These are phyloP conservation scores for Agrilus biguttatus DNA, from an alignment of 2,888 invertebrate species.

Conservation along the genomic window DNA sequence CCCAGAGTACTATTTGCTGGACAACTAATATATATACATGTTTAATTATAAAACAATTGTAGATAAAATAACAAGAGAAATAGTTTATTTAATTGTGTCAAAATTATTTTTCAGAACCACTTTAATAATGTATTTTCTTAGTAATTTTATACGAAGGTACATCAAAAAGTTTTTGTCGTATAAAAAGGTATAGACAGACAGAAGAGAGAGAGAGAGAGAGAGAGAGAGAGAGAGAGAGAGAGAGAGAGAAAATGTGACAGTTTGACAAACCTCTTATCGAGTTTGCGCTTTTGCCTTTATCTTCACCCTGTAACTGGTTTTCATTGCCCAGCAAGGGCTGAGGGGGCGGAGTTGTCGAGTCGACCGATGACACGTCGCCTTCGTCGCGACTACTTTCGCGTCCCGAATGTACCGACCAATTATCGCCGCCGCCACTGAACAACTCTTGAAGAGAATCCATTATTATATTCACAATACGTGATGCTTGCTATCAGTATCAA, in stretches of 20 bases:
- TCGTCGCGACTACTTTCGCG: conserved; percentile 12
- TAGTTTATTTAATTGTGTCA: too few species aligned
- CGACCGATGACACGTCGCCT: conserved; percentile 30
- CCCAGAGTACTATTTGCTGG: background rate
- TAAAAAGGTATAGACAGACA: too few species aligned
- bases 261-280: conserved; percentile 46
- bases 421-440: conserved; percentile 27
- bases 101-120: too few species aligned
- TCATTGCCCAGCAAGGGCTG: conserved; percentile 23
- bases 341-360: conserved; percentile 47
- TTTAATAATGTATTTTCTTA: too few species aligned
- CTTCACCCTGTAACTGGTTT: conserved; percentile 20
- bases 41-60: background rate
- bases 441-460: conserved; percentile 36
- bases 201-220: too few species aligned
- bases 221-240: too few species aligned
- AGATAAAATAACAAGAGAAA: too few species aligned
- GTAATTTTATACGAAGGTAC: too few species aligned
- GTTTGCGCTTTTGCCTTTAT: conserved; percentile 47
- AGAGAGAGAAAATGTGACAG: too few species aligned
- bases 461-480: background rate
- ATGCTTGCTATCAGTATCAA: too few species aligned
- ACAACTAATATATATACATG: background rate
- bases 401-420: conserved; percentile 17
- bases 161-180: too few species aligned